These are phyloP conservation scores for Linnaemya vulpina DNA, from an alignment of 2,888 invertebrate genomes.

Conservation along the genomic window DNA sequence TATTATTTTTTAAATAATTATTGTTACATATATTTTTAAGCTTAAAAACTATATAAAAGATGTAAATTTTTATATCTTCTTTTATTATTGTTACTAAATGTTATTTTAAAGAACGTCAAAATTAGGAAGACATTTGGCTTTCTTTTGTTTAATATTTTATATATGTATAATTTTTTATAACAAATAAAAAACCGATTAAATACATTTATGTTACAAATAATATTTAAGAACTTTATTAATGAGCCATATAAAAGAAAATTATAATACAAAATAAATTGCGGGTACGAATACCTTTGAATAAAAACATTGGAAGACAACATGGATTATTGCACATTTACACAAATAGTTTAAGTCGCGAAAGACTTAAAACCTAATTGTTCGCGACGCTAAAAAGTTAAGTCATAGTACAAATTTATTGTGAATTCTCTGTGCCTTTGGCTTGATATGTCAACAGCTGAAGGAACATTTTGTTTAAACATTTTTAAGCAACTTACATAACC, in stretches of 20 bases:
- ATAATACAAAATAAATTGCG: background rate
- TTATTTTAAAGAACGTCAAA: slow-evolving; percentile 71
- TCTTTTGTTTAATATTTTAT: slow-evolving; percentile 71
- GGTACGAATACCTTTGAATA: slow-evolving; percentile 2
- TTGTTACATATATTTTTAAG: slow-evolving; percentile 61
- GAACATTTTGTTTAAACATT: too few relatives aligned
- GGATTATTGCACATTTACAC: background rate
- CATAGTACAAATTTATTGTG: too few relatives aligned
- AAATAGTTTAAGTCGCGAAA: background rate
- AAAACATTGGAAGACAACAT: slow-evolving; percentile 7
- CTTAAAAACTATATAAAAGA: slow-evolving; percentile 71
- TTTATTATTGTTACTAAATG: slow-evolving; percentile 58
- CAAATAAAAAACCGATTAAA: slow-evolving; percentile 15
- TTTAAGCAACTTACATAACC: too few relatives aligned
- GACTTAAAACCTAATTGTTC: background rate
- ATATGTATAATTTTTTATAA: slow-evolving; percentile 49
- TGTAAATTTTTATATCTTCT: slow-evolving; percentile 61
- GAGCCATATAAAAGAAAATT: background rate
- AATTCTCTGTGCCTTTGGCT: too few relatives aligned
- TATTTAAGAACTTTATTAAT: background rate
- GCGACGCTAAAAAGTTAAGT: too few relatives aligned
- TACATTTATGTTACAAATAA: background rate
- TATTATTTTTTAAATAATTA: slow-evolving; percentile 47
- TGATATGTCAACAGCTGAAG: too few relatives aligned
- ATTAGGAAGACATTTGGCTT: slow-evolving; percentile 80